Percentiles rank a stretch among this genome's conserved stretches.
These are phyloP conservation scores for Osmerus eperlanus DNA, from an alignment of 2,113 vertebrate genomes.

Conservation along the genomic window DNA sequence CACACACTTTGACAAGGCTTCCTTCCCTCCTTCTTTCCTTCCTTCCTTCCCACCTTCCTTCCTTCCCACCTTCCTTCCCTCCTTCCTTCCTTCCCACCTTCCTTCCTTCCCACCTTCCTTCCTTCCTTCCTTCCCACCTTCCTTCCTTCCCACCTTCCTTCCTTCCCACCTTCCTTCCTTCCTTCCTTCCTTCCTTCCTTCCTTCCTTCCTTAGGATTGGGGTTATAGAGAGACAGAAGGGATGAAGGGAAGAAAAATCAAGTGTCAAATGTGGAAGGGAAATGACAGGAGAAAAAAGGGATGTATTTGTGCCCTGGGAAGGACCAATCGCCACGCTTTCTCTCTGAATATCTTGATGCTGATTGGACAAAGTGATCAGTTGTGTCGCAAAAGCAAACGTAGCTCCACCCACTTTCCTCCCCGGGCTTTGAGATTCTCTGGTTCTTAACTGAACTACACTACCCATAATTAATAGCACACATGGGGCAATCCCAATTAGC, in stretches of 20 bases:
- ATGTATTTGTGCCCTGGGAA: neutral
- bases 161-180: too few species aligned
- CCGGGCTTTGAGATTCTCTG: slow-evolving; percentile 19
- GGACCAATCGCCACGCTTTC: neutral
- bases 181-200: neutral
- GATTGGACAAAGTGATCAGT: slow-evolving; percentile 1
- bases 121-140: slow-evolving; percentile 24
- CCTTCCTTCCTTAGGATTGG: neutral
- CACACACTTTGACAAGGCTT: too few species aligned
- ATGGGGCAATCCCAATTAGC: slow-evolving; percentile 23
- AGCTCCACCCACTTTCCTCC: neutral
- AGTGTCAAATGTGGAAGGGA: neutral
- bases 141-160: neutral
- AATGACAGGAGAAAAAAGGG: neutral
- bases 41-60: too few species aligned
- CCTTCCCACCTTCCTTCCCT: too few species aligned
- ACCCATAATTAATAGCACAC: slow-evolving; percentile 27
- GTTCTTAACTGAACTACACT: slow-evolving; percentile 20
- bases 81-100: too few species aligned
- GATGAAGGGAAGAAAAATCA: neutral
- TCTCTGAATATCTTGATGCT: slow-evolving; percentile 26
- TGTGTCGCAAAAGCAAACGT: slow-evolving; percentile 2
- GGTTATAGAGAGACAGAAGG: neutral
- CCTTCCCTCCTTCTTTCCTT: neutral
- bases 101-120: too few species aligned